Evolutionary conservation across 2,797 vertebrate species (phyloP), one percentile per base, ranked within the genome.

Genomic region (Thripadectes ignobilis): DNA sequence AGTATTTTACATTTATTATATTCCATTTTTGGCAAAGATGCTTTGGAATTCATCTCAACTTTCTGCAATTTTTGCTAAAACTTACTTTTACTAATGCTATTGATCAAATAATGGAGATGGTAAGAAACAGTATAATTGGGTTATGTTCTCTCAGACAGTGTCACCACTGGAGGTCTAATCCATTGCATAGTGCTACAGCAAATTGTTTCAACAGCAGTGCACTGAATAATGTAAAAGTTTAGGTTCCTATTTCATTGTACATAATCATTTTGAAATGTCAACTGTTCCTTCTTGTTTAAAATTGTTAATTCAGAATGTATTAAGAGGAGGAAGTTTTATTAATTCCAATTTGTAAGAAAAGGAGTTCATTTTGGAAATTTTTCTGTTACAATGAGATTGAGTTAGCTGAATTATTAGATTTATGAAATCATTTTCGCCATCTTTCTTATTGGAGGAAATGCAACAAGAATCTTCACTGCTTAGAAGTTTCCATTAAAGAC

Each of bases 261-360:
- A 11, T 66, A 61, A 55, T 34, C 75, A 62, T 97, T 97, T 96
- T 94, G 72, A 90, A 36, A 78, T 91, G 17, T 86, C 71, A 94
- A 2, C 58, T 89, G 30, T 89, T 19, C 20, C 26, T 59, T 57
- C 68, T 81, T 49, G 32, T 57, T 36, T 79, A 57, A 59, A 93
- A 80, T 58, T 59, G 30, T 95, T 94, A 91, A 95, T 92, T 96
- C 63, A 73, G 81, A 94, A 91, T 82, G 29, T 96, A 92, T 27
- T 95, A 89, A 69, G 39, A 80, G 66, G 59, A 96, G 76, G 71
- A 88, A 94, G 93, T 85, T 61, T 74, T 89, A 52, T 94, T 92
- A 65, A 72, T 49, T 92, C 16, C 39, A 17, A 59, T 89, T 97
- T 93, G 46, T 94, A 83, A 91, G 89, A 94, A 95, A 95, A 95